Conservation (phyloP, 2,113 vertebrate genomes). For the Chunga burmeisteri region DNA sequence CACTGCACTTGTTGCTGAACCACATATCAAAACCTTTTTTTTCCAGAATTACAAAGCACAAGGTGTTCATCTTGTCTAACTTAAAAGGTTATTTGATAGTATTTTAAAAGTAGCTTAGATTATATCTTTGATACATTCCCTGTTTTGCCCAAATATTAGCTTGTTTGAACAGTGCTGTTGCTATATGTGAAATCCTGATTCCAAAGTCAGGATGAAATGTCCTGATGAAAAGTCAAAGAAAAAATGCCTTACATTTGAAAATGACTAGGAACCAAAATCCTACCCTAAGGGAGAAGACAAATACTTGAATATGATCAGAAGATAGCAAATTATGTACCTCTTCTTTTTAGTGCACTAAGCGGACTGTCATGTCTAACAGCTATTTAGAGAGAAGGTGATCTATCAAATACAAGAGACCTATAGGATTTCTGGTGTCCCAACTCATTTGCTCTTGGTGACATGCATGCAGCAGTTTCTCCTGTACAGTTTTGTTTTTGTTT, state of each 20-base stretch:
- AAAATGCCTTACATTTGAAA: background rate
- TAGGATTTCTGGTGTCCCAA: background rate
- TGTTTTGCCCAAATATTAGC: background rate
- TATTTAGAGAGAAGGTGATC: background rate
- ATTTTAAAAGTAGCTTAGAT: background rate
- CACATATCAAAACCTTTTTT: background rate
- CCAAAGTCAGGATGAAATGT: background rate
- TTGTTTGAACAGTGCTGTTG: background rate
- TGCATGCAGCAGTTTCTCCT: background rate
- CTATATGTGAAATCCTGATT: background rate
- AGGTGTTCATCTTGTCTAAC: background rate
- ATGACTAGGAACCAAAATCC: background rate
- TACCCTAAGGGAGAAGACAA: background rate
- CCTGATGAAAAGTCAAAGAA: background rate
- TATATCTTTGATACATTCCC: background rate
- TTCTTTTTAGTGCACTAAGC: background rate
- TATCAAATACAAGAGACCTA: background rate
- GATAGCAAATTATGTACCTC: background rate
- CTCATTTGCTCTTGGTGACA: background rate
- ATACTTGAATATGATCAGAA: background rate
- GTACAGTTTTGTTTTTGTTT: background rate
- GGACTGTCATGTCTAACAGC: background rate
- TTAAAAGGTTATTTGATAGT: background rate
- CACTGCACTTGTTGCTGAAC: background rate
- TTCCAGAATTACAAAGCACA: background rate